phyloP scores from a whole-genome alignment of 2,113 vertebrate genomes.

The Ginglymostoma cirratum region DNA sequence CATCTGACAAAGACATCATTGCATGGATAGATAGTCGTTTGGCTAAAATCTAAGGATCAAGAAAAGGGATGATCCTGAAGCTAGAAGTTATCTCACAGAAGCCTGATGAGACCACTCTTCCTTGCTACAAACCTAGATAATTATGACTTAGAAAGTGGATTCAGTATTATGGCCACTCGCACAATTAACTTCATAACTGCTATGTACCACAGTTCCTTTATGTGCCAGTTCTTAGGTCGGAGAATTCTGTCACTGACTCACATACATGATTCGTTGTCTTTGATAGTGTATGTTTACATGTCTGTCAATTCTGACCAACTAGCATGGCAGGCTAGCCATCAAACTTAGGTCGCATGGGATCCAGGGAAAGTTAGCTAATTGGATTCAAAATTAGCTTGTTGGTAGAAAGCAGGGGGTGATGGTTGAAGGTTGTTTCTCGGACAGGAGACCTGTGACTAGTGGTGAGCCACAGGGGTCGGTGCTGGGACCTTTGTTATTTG shows the following conservation, averaged over 20 bases:
- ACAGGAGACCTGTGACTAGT: too few species aligned
- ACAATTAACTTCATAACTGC: not conserved
- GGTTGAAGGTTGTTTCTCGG: too few species aligned
- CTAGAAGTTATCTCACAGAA: not conserved
- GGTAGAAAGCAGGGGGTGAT: too few species aligned
- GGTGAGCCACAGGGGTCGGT: too few species aligned
- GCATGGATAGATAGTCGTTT: not conserved
- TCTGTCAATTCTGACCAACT: not conserved
- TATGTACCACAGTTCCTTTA: not conserved
- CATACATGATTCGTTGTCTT: not conserved
- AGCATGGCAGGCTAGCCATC: too few species aligned
- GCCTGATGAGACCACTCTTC: not conserved
- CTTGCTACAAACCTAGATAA: not conserved
- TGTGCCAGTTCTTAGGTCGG: not conserved
- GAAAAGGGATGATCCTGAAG: not conserved
- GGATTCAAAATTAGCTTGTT: too few species aligned
- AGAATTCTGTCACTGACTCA: not conserved
- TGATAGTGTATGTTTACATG: not conserved
- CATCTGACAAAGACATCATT: not conserved
- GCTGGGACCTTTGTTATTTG: too few species aligned
- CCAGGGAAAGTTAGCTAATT: too few species aligned
- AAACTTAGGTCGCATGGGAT: too few species aligned
- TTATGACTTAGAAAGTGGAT: not conserved
- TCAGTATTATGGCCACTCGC: not conserved
- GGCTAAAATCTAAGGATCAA: not conserved